These are phyloP conservation scores for Timandra comae DNA, from an alignment of 2,888 invertebrate genomes.

Conservation along the genomic window DNA sequence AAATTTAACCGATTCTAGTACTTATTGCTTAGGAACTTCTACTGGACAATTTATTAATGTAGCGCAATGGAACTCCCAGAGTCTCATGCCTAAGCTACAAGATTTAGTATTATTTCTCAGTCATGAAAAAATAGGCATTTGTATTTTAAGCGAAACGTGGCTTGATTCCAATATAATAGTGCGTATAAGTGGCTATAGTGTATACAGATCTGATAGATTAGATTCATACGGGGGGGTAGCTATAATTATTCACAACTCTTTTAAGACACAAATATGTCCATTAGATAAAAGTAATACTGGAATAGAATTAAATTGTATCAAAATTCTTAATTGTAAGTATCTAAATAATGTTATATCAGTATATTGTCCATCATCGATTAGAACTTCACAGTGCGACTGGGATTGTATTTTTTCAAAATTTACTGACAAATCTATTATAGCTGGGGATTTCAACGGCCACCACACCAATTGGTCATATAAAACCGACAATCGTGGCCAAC, in stretches of 20 bases:
- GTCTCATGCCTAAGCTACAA: slow-evolving; percentile 13
- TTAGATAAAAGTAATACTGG: slow-evolving; percentile 6
- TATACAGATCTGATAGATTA: slow-evolving; percentile 14
- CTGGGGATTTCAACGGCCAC: no score
- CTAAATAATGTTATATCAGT: slow-evolving; percentile 7
- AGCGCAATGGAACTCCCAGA: slow-evolving; percentile 21
- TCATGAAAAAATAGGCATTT: no score
- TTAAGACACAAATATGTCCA: slow-evolving; percentile 1
- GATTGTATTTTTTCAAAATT: slow-evolving; percentile 10
- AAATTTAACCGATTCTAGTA: no score
- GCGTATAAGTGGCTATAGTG: background rate
- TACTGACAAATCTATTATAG: slow-evolving; percentile 8
- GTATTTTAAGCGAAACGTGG: background rate
- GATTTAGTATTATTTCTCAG: no score
- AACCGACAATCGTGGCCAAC: slow-evolving; percentile 6
- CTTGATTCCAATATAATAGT: slow-evolving; percentile 1
- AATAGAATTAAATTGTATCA: slow-evolving; percentile 14
- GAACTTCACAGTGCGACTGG: slow-evolving; percentile 15
- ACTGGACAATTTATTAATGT: slow-evolving; percentile 5
- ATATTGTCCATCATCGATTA: slow-evolving; percentile 15
- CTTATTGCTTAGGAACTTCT: no score
- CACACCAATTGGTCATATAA: slow-evolving; percentile 7
- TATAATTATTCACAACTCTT: slow-evolving; percentile 10
- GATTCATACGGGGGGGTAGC: no score
- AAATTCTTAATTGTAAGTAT: no score